Evolutionary conservation across 2,888 invertebrate genomes (phyloP).

Genomic region (Tenthredo mesomela): DNA sequence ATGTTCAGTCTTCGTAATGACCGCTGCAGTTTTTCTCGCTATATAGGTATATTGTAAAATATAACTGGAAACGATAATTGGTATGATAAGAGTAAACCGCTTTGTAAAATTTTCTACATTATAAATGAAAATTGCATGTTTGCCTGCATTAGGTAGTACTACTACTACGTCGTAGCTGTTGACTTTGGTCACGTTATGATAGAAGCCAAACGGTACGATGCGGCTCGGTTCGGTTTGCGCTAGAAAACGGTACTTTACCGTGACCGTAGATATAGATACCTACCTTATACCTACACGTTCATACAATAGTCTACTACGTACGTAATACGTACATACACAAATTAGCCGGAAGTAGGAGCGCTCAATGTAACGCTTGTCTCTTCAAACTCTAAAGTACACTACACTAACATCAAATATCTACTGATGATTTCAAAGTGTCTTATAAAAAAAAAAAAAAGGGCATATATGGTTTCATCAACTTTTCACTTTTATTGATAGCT

Average conservation of each 20-base stretch:
- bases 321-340: slow-evolving; percentile 2
- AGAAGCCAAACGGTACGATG: not conserved
- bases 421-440: not conserved
- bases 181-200: not conserved
- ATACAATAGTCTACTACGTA: not conserved
- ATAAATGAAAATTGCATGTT: no score
- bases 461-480: not conserved
- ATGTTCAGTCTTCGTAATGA: no score
- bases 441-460: not conserved
- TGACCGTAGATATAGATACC: not conserved
- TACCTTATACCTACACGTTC: not conserved
- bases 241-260: slow-evolving; percentile 26
- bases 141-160: not conserved
- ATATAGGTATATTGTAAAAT: no score
- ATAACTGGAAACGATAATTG: no score
- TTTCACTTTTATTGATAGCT: not conserved
- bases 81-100: no score
- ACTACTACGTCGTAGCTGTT: not conserved
- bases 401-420: not conserved
- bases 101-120: no score
- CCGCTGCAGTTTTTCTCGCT: no score
- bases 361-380: not conserved
- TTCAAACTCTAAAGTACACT: not conserved
- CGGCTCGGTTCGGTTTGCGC: slow-evolving; percentile 14
- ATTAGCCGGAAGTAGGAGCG: slow-evolving; percentile 38